Evolutionary conservation across 2,113 vertebrate species (phyloP).

Genomic region (Cygnus atratus): DNA sequence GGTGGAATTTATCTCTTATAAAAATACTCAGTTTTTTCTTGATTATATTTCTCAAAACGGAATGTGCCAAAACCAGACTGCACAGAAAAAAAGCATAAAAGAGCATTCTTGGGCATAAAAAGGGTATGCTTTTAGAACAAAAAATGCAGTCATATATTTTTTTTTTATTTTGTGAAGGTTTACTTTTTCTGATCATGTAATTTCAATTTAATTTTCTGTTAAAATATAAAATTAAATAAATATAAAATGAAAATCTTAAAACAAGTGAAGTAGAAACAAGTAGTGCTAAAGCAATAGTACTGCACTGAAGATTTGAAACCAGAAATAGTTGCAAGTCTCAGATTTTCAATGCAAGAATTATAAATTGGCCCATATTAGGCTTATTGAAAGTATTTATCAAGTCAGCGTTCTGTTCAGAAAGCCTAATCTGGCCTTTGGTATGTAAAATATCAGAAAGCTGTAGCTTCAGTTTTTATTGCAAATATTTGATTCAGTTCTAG

Average conservation of each 20-base stretch:
- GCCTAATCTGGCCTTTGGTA: background rate
- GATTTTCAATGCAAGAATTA: background rate
- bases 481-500: background rate
- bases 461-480: background rate
- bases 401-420: background rate
- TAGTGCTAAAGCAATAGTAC: background rate
- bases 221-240: background rate
- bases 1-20: background rate
- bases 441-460: background rate
- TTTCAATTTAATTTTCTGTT: background rate
- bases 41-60: background rate
- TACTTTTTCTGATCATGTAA: background rate
- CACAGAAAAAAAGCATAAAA: background rate
- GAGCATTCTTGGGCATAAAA: background rate
- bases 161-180: background rate
- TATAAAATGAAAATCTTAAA: background rate
- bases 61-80: background rate
- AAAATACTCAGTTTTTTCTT: background rate
- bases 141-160: rapidly evolving
- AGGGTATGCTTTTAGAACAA: background rate
- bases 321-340: background rate
- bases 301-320: background rate
- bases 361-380: background rate
- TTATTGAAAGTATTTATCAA: background rate
- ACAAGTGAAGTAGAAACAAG: background rate